A percentile compares a stretch with the other conserved stretches of the same genome.
phyloP scores from a whole-genome alignment of 2,888 invertebrate species.

The Synergus gifuensis region DNA sequence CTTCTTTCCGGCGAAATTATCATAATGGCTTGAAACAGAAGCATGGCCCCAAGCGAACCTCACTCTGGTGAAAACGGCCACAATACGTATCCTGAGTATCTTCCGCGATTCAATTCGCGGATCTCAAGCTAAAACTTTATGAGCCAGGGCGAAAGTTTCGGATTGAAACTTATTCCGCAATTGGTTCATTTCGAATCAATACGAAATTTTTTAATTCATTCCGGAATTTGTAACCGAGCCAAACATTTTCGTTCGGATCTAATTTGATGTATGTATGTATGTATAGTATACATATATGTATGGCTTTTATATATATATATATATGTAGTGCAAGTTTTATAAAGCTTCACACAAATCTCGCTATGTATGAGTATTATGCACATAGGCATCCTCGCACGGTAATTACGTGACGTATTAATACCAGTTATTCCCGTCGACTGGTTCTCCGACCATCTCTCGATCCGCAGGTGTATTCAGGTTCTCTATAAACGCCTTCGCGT shows the following conservation, averaged over 20 bases:
- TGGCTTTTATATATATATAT: not conserved
- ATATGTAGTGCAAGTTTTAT: slow-evolving; percentile 8
- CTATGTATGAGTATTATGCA: slow-evolving; percentile 46
- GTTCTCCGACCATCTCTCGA: slow-evolving; percentile 66
- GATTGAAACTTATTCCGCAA: no score
- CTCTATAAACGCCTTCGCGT: slow-evolving; percentile 59
- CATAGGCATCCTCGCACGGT: slow-evolving; percentile 67
- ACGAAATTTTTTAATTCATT: no score
- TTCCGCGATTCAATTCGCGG: slow-evolving; percentile 57
- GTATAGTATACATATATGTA: no score
- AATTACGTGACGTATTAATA: slow-evolving; percentile 76
- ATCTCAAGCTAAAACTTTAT: slow-evolving; percentile 36
- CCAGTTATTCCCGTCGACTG: slow-evolving; percentile 74
- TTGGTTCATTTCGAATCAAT: no score
- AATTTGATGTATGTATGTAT: no score
- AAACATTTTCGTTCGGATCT: no score
- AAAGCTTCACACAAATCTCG: not conserved
- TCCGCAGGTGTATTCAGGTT: slow-evolving; percentile 71
- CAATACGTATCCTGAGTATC: slow-evolving; percentile 50
- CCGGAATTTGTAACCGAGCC: no score
- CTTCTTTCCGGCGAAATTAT: slow-evolving; percentile 75
- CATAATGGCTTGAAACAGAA: slow-evolving; percentile 76
- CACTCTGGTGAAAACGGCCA: slow-evolving; percentile 49
- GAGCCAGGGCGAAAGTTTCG: not conserved
- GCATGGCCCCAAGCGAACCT: slow-evolving; percentile 71